Evolutionary conservation across 1,140 invertebrate genomes (phyloP), one percentile per base, ranked within the genome.

Genomic region (Mizuhopecten yessoensis): DNA sequence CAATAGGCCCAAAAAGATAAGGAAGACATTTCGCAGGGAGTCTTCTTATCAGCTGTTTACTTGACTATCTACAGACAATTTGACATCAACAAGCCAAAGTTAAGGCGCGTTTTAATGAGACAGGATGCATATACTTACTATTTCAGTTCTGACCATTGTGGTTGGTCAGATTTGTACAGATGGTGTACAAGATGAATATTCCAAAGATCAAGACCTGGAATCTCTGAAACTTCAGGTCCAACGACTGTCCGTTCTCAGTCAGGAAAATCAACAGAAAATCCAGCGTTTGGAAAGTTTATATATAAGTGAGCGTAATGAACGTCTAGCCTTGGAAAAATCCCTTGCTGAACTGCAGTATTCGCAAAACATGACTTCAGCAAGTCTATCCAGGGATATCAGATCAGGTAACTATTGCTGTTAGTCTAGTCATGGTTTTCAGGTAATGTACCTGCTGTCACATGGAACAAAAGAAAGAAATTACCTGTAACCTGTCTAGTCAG

Each of bases 201-300:
- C 36, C 1, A 75, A 75, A 29, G 57, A 75, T 75, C 5, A 1
- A 7, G 57, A 75, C 23, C 29, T 75, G 23, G 57, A 75, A 75
- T 5, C n/a, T 75, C 57, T 75, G 9, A 75, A 75, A 75, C 57
- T n/a, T 29, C 15, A 75, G 17, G 57, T 75, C 23, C 23, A 75
- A 11, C 57, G 23, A 29, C 23, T 75, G 57, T 75, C 57, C 7
- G 57, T 29, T 3, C 57, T 75, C 11, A n/a, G 57, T 5, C 23
- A 75, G 29, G 57, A 75, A n/a, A 13, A 75, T 29, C 57, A 75
- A 23, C 1, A 75, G n/a, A 29, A 75, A 29, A 75, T 75, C n/a
- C 57, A 75, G 57, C 23, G 57, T 75, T 75, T 75, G 57, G 57
- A 75, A 75, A 75, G 17, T 75, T 29, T 29, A 75, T 75, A 75